Evolutionary conservation across 2,888 invertebrate species (phyloP).

Genomic region (Latrodectus elegans): DNA sequence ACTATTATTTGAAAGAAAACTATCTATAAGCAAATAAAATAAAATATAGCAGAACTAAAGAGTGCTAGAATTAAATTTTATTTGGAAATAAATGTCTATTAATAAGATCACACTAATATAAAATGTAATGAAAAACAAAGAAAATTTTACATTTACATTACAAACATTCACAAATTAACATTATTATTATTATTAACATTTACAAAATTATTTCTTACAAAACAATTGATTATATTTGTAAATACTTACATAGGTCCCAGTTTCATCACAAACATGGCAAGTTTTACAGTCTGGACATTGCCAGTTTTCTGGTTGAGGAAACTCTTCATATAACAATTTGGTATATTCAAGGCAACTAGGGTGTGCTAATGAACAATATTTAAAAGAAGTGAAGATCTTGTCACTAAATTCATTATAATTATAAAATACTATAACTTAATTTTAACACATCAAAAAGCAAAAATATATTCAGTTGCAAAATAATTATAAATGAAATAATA

Average conservation of each 20-base stretch:
- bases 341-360: conserved; percentile 78
- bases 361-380: conserved; percentile 75
- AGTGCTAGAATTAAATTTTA: too few species aligned
- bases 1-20: too few species aligned
- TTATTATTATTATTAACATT: too few species aligned
- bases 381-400: neutral
- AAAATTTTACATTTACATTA: too few species aligned
- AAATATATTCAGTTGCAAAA: neutral
- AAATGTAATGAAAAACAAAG: too few species aligned
- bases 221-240: too few species aligned
- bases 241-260: conserved; percentile 75
- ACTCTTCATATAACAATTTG: conserved; percentile 71
- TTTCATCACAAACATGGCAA: conserved; percentile 87
- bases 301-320: conserved; percentile 77
- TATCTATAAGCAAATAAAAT: too few species aligned
- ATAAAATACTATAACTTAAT: neutral
- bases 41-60: too few species aligned
- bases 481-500: neutral
- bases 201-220: too few species aligned
- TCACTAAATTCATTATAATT: neutral
- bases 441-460: neutral
- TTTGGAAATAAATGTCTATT: too few species aligned
- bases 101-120: too few species aligned
- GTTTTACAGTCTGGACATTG: conserved; percentile 93
- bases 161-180: too few species aligned